Conservation (phyloP, 2,888 invertebrate species). For the Carpatolechia fugitivella region DNA sequence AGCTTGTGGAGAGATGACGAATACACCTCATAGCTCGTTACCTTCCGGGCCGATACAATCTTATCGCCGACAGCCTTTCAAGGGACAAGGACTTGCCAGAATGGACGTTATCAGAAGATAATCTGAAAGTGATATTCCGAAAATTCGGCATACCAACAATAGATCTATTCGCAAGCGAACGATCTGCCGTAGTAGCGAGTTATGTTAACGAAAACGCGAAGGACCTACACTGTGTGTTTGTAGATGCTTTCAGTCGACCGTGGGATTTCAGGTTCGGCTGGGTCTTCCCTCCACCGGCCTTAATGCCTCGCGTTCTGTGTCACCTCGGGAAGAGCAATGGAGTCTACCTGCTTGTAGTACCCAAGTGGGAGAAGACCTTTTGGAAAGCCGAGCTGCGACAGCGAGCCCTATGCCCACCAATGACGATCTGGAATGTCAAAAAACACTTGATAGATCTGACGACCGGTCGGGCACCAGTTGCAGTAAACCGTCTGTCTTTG, state of each 20-base stretch:
- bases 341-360: constrained; percentile 22
- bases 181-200: constrained; percentile 20
- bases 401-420: no score
- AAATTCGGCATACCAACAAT: constrained; percentile 19
- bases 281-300: constrained; percentile 29
- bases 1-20: no score
- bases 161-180: constrained; percentile 24
- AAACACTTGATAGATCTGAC: no score
- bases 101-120: not conserved
- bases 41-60: no score
- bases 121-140: not conserved
- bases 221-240: constrained; percentile 14
- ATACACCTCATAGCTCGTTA: constrained; percentile 20
- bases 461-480: no score
- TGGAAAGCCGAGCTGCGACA: constrained; percentile 5
- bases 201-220: constrained; percentile 22
- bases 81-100: constrained; percentile 9
- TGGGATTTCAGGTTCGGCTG: constrained; percentile 27
- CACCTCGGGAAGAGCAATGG: constrained; percentile 23
- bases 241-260: constrained; percentile 23
- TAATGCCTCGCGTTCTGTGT: constrained; percentile 21
- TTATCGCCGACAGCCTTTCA: no score
- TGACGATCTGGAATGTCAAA: no score
- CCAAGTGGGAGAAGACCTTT: not conserved
- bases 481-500: not conserved